Conservation (phyloP, 2,797 vertebrate species). For the Thaleichthys pacificus region DNA sequence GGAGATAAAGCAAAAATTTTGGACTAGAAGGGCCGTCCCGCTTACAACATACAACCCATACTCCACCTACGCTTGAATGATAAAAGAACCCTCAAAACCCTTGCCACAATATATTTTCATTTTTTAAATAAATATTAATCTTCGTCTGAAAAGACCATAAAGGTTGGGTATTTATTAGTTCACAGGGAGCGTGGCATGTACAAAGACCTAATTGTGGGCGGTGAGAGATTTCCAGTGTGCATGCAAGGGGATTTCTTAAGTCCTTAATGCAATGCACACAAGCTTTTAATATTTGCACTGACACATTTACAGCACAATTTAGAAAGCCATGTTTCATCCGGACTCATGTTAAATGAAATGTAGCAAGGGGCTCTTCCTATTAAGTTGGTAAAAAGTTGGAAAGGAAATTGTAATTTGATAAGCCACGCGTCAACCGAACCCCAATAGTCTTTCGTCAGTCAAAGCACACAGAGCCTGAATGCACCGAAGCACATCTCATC, state of each 20-base stretch:
- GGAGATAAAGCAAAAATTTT: too few species aligned
- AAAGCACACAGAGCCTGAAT: neutral
- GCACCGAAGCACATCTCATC: neutral
- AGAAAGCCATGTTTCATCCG: conserved; percentile 68
- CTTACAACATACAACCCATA: too few species aligned
- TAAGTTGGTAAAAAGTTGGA: conserved; percentile 16
- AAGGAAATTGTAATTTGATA: conserved; percentile 61
- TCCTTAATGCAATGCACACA: conserved; percentile 74
- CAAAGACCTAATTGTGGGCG: conserved; percentile 72
- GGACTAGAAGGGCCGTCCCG: too few species aligned
- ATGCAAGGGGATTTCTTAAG: conserved; percentile 57
- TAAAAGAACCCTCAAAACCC: too few species aligned
- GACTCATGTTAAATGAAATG: conserved; percentile 56
- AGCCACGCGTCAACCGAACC: conserved; percentile 41
- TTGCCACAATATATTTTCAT: conserved; percentile 42
- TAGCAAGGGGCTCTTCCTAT: conserved; percentile 39
- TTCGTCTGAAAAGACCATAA: conserved; percentile 44
- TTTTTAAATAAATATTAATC: conserved; percentile 56
- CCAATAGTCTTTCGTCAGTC: conserved; percentile 24
- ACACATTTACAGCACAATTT: conserved; percentile 64
- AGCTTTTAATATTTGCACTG: conserved; percentile 70
- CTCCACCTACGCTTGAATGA: too few species aligned
- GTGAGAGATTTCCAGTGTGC: conserved; percentile 55
- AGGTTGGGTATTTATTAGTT: conserved; percentile 61
- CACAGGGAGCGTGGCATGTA: conserved; percentile 47